These are phyloP conservation scores for Girardia tigrina DNA, from an alignment of 2,888 invertebrate genomes.

Conservation along the genomic window DNA sequence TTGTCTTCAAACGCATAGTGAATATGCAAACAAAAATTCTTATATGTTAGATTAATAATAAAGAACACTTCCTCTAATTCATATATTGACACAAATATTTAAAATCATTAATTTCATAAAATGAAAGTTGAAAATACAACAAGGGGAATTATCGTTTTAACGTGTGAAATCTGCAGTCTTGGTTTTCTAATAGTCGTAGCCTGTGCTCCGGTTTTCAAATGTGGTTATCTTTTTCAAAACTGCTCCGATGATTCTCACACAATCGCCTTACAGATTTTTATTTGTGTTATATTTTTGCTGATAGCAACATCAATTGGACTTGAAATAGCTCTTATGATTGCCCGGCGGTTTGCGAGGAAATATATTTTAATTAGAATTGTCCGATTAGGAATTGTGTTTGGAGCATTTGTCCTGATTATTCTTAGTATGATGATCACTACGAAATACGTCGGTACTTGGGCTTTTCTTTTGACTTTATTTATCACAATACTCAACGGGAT, in stretches of 20 bases:
- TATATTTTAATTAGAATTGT: neutral
- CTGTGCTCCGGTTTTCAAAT: neutral
- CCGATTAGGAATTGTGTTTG: neutral
- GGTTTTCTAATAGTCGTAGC: neutral
- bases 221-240: neutral
- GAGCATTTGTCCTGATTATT: neutral
- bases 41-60: too few relatives aligned
- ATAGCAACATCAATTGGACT: neutral
- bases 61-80: too few relatives aligned
- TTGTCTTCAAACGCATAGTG: too few relatives aligned
- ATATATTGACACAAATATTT: too few relatives aligned
- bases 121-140: conserved; percentile 15
- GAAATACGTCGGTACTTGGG: neutral
- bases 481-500: neutral
- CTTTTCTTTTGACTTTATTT: neutral
- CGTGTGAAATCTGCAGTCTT: neutral
- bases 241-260: neutral
- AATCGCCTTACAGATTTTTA: neutral
- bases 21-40: too few relatives aligned
- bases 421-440: neutral
- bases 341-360: neutral
- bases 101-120: too few relatives aligned
- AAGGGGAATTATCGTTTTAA: conserved; percentile 6
- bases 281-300: neutral
- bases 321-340: neutral